These are phyloP conservation scores for Phoebastria nigripes DNA, from an alignment of 2,797 vertebrate species.

Conservation along the genomic window DNA sequence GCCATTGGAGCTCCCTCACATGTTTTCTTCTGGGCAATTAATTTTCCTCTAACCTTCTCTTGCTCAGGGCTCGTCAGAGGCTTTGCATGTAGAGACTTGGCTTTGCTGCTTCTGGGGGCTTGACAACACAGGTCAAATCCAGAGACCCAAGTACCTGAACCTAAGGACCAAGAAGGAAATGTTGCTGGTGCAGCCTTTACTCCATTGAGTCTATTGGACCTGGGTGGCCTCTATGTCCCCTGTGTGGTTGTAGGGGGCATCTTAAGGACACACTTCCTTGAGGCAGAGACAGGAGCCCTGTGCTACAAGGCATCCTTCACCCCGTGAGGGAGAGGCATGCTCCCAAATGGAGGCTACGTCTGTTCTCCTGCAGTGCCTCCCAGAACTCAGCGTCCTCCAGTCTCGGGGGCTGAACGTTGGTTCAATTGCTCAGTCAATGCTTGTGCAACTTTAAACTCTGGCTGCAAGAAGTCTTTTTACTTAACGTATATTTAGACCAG, in stretches of 20 bases:
- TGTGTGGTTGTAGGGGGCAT: background rate
- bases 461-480: background rate
- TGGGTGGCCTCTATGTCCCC: background rate
- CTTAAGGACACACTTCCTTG: background rate
- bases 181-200: background rate
- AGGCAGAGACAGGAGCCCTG: background rate
- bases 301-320: background rate
- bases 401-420: rapidly evolving
- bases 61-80: background rate
- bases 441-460: background rate
- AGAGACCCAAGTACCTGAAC: background rate
- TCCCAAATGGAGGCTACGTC: background rate
- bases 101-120: background rate
- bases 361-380: rapidly evolving
- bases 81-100: background rate
- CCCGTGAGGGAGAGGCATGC: rapidly evolving
- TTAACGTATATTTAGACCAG: background rate
- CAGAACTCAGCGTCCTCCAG: rapidly evolving
- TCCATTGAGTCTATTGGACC: background rate
- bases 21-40: background rate
- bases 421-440: background rate
- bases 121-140: background rate
- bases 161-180: background rate
- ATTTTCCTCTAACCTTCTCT: background rate
- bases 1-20: background rate